Conservation (phyloP, 2,888 invertebrate species). For the Eupithecia centaureata region DNA sequence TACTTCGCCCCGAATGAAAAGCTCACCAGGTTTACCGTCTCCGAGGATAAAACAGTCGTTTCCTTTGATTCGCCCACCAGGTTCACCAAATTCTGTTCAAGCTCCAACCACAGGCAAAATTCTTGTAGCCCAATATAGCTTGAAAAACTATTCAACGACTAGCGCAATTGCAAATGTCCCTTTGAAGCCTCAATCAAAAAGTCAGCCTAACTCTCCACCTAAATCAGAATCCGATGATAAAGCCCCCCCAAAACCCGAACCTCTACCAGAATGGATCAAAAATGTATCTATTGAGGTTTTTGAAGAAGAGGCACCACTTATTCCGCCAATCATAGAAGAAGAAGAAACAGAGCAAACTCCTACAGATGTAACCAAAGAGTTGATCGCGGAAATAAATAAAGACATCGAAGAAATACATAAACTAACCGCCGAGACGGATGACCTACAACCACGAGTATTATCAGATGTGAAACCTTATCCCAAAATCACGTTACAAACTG, state of each 20-base stretch:
- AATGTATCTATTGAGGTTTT: slow-evolving; percentile 70
- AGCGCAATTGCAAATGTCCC: slow-evolving; percentile 57
- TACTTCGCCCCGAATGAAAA: slow-evolving; percentile 89
- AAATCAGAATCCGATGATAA: slow-evolving; percentile 75
- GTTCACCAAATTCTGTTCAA: slow-evolving; percentile 83
- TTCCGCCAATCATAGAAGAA: slow-evolving; percentile 76
- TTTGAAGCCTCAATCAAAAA: slow-evolving; percentile 75
- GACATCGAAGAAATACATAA: slow-evolving; percentile 81
- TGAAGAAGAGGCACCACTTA: slow-evolving; percentile 67
- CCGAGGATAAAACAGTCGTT: slow-evolving; percentile 87
- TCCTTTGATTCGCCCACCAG: slow-evolving; percentile 84
- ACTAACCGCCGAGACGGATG: slow-evolving; percentile 76
- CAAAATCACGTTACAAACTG: slow-evolving; percentile 85
- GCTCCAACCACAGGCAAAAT: slow-evolving; percentile 81
- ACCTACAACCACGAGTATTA: slow-evolving; percentile 70
- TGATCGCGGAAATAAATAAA: slow-evolving; percentile 75
- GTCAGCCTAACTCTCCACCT: slow-evolving; percentile 79
- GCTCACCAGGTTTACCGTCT: slow-evolving; percentile 87
- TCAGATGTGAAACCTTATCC: slow-evolving; percentile 81
- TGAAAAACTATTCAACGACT: slow-evolving; percentile 77
- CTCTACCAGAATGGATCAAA: slow-evolving; percentile 59
- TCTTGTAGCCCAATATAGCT: slow-evolving; percentile 83
- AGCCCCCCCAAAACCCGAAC: slow-evolving; percentile 58
- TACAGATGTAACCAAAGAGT: slow-evolving; percentile 68
- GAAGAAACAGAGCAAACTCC: slow-evolving; percentile 59